These are phyloP conservation scores for Enteromius anoplus DNA, from an alignment of 2,797 vertebrate species.

Conservation along the genomic window DNA sequence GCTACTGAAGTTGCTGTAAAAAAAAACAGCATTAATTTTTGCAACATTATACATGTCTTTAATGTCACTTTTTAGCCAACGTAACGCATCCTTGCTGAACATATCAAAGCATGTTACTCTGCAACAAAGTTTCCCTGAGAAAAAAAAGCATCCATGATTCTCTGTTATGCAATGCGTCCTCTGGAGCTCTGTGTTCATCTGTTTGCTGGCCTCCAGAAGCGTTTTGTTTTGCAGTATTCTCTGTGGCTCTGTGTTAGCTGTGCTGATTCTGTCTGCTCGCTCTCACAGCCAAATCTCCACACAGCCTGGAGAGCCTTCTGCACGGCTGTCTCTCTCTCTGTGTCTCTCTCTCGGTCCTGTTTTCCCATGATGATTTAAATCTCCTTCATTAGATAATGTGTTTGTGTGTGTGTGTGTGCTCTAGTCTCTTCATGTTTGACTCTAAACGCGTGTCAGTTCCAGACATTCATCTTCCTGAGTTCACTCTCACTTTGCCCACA, in stretches of 20 bases:
- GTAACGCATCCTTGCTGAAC: background rate
- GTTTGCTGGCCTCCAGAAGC: background rate
- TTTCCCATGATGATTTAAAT: constrained; percentile 33
- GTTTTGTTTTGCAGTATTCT: background rate
- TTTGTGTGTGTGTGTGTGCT: constrained; percentile 20
- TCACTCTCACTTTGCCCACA: constrained; percentile 33
- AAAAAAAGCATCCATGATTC: background rate
- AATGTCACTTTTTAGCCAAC: background rate
- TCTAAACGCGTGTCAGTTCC: constrained; percentile 37
- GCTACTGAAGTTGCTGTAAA: background rate
- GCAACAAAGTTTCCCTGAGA: background rate
- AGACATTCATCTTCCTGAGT: constrained; percentile 31
- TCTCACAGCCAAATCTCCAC: constrained; percentile 71
- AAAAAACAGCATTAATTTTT: background rate
- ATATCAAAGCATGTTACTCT: background rate
- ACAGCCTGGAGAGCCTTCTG: constrained; percentile 77
- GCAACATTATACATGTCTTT: background rate
- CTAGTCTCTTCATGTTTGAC: constrained; percentile 41
- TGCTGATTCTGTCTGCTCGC: constrained; percentile 10
- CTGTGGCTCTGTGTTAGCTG: constrained; percentile 6
- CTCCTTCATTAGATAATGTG: constrained; percentile 37
- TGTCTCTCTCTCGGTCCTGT: constrained; percentile 34
- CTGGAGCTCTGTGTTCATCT: constrained; percentile 13
- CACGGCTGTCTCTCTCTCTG: constrained; percentile 55
- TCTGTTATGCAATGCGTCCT: constrained; percentile 17